These are phyloP conservation scores for Eriocheir sinensis DNA, from an alignment of 1,140 invertebrate genomes.

Conservation along the genomic window DNA sequence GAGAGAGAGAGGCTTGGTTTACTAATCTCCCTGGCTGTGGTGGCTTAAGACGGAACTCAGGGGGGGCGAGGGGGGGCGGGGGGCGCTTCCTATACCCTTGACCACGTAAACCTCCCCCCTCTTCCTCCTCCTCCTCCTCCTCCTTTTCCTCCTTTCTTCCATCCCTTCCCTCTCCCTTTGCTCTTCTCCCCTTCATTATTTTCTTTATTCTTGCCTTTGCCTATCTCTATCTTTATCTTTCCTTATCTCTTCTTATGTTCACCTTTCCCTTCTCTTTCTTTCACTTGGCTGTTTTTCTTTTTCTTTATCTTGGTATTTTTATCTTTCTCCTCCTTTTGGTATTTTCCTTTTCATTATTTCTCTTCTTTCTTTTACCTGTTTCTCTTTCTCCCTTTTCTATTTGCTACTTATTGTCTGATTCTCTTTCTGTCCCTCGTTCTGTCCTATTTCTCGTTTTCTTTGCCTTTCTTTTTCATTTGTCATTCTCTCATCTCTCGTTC, in stretches of 20 bases:
- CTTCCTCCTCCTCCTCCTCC: neutral
- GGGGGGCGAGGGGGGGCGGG: too few relatives aligned
- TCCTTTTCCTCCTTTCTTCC: neutral
- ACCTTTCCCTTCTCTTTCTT: constrained; percentile 6
- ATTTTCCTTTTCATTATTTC: neutral
- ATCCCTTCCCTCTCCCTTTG: neutral
- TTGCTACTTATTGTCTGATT: neutral
- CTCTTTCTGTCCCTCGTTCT: neutral
- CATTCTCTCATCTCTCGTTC: neutral
- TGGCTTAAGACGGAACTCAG: constrained; percentile 12
- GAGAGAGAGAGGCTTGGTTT: neutral
- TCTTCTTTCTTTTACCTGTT: neutral
- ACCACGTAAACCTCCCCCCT: constrained; percentile 9
- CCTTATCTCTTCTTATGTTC: too few relatives aligned
- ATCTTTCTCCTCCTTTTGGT: too few relatives aligned
- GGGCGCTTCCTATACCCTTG: neutral
- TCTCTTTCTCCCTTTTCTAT: neutral
- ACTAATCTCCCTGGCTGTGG: constrained; percentile 11
- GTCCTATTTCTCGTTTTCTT: neutral
- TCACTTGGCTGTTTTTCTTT: neutral
- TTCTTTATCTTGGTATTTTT: too few relatives aligned
- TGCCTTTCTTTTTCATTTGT: neutral
- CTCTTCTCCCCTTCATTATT: neutral
- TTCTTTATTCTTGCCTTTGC: neutral
- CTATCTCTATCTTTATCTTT: too few relatives aligned